Evolutionary conservation across 2,888 invertebrate genomes (phyloP), one percentile per base, ranked within the genome.

Genomic region (Rhimphoctona megacephalus): DNA sequence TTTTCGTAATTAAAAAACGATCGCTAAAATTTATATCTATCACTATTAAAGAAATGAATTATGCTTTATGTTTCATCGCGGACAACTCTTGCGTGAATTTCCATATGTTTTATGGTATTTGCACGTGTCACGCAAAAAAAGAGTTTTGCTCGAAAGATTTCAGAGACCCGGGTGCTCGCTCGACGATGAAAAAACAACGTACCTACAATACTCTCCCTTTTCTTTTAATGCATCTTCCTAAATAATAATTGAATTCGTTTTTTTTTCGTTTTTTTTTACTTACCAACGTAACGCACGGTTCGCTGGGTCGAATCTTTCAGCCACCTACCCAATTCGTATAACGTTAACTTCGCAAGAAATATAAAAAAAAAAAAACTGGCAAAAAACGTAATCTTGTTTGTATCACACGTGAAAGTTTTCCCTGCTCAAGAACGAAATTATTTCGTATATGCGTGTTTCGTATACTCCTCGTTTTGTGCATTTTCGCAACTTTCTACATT

Each of bases 121-220:
- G 33, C 64, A 77, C 61, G 73, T 46, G 61, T 0, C 22, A 25
- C 36, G 33, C 52, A 33, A 52, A 74, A 49, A 49, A 70, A 69
- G 54, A 49, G 70, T 82, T 61, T 66, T n/a, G 64, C 69, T 85
- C 81, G 66, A 80, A 81, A 70, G 84, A 86, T 70, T 81, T 46
- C 81, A 76, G 66, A 72, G 86, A 81, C 74, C 79, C 61, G 69
- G 54, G 70, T 49, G 81, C 52, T 81, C 79, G 64, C 78, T 84
- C 69, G 74, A 81, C 81, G 78, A 70, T 85, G 57, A 73, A 78
- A 39, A 57, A 81, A 78, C 70, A 64, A 22, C 64, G 30, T 52
- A 67, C 54, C 9, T 25, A 30, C 39, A 30, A n/a, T 43, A 64
- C 54, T 52, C 67, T 69, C 49, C 69, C 17, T 30, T 54, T 46